phyloP scores from a whole-genome alignment of 2,797 vertebrate species.

The Sebastes trivittatus region DNA sequence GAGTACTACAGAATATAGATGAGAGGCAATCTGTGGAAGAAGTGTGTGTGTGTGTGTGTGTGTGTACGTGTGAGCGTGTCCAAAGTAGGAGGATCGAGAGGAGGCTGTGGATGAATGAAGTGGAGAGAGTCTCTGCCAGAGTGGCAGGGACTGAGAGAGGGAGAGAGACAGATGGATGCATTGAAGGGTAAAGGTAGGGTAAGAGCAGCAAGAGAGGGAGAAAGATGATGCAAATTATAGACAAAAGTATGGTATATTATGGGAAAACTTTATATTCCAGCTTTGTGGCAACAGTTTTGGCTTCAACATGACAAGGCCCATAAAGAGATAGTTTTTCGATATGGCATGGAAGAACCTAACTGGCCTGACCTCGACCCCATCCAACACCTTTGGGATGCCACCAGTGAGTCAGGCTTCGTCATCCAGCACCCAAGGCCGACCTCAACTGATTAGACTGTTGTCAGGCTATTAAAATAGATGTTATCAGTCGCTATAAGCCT shows the following conservation, averaged over 20 bases:
- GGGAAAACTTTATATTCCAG: not conserved
- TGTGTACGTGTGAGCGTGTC: conserved; percentile 39
- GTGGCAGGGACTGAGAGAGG: conserved; percentile 11
- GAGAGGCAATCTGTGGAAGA: conserved; percentile 66
- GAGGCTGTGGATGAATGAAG: conserved; percentile 62
- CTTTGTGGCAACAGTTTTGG: not conserved
- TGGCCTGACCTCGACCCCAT: not conserved
- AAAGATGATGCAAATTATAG: not conserved
- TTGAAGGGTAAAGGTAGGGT: not conserved
- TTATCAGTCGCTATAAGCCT: too few relatives aligned
- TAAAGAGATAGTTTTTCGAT: not conserved
- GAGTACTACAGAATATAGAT: conserved; percentile 78
- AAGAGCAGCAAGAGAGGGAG: not conserved
- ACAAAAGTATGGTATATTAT: not conserved
- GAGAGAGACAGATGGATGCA: conserved; percentile 22
- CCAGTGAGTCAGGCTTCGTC: not conserved
- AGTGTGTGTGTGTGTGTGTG: conserved; percentile 11
- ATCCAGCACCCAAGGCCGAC: not conserved
- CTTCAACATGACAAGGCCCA: not conserved
- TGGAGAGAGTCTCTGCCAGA: conserved; percentile 34
- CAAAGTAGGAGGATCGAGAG: conserved; percentile 57
- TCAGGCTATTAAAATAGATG: too few relatives aligned
- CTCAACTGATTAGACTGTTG: not conserved
- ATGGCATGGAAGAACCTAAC: not conserved
- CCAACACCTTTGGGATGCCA: not conserved